These are phyloP conservation scores for Nothoprocta perdicaria DNA, from an alignment of 2,113 vertebrate species.

Conservation along the genomic window DNA sequence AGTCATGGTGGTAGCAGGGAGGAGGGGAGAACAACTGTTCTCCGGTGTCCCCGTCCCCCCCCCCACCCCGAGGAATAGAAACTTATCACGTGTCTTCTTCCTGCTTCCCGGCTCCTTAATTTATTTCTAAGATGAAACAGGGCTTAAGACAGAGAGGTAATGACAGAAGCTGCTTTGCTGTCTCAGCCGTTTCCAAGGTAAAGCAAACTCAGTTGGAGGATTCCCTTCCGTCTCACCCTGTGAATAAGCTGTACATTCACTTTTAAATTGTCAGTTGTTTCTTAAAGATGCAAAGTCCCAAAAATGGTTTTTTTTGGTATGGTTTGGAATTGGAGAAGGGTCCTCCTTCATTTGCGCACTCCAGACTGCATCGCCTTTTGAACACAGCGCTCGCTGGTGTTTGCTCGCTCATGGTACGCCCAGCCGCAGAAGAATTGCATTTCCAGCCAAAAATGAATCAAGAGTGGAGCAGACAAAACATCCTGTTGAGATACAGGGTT, in stretches of 20 bases:
- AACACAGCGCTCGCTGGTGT: slow-evolving; percentile 42
- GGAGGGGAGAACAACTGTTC: slow-evolving; percentile 47
- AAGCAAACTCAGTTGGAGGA: slow-evolving; percentile 75
- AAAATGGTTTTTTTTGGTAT: slow-evolving; percentile 54
- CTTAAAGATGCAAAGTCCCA: slow-evolving; percentile 72
- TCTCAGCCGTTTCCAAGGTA: slow-evolving; percentile 71
- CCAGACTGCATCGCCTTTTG: slow-evolving; percentile 62
- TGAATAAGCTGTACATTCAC: slow-evolving; percentile 76
- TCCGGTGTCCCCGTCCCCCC: neutral
- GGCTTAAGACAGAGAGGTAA: slow-evolving; percentile 73
- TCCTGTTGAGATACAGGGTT: slow-evolving; percentile 5
- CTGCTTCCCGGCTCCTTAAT: slow-evolving; percentile 81
- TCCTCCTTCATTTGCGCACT: slow-evolving; percentile 63
- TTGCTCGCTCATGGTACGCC: slow-evolving; percentile 13
- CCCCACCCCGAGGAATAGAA: slow-evolving; percentile 75
- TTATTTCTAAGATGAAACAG: slow-evolving; percentile 80
- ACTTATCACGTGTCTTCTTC: slow-evolving; percentile 80
- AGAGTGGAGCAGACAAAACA: slow-evolving; percentile 5
- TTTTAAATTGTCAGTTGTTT: slow-evolving; percentile 76
- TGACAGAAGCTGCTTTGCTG: slow-evolving; percentile 55
- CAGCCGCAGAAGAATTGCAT: slow-evolving; percentile 52
- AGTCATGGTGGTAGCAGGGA: slow-evolving; percentile 51
- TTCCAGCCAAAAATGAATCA: slow-evolving; percentile 62
- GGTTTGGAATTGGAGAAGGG: slow-evolving; percentile 51
- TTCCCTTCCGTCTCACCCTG: slow-evolving; percentile 62